Evolutionary conservation across 2,888 invertebrate genomes (phyloP).

Genomic region (Thecophora atra): DNA sequence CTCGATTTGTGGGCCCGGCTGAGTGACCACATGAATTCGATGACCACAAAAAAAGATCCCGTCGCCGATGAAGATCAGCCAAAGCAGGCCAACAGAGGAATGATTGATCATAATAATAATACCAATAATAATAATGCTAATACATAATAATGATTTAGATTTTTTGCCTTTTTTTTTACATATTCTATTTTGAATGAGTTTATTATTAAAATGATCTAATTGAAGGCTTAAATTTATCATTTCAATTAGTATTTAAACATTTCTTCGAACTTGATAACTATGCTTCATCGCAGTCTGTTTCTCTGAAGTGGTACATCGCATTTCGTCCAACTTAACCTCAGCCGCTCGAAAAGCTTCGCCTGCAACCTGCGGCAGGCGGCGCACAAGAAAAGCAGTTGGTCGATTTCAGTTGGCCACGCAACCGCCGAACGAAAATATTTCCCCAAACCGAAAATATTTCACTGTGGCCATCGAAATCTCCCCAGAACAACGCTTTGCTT

Average conservation of each 20-base stretch:
- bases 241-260: too few relatives aligned
- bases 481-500: background rate
- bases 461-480: background rate
- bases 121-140: too few relatives aligned
- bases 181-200: too few relatives aligned
- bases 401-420: conserved; percentile 27
- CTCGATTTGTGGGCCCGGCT: conserved; percentile 66
- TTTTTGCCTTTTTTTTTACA: too few relatives aligned
- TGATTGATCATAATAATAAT: too few relatives aligned
- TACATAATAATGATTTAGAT: too few relatives aligned
- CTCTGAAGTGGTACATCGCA: too few relatives aligned
- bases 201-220: too few relatives aligned
- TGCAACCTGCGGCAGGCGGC: conserved; percentile 62
- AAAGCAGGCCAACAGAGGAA: background rate
- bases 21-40: conserved; percentile 58
- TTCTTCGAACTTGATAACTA: too few relatives aligned
- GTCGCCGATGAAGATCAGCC: background rate
- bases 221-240: too few relatives aligned
- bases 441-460: conserved; percentile 32
- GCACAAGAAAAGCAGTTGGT: conserved; percentile 50
- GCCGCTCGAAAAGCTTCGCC: conserved; percentile 65
- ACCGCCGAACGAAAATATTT: conserved; percentile 30
- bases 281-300: too few relatives aligned
- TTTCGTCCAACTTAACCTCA: conserved; percentile 64
- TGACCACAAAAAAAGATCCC: conserved; percentile 17